Base-by-base conservation (phyloP, 2,113 vertebrate species). In the Tor tambroides region DNA sequence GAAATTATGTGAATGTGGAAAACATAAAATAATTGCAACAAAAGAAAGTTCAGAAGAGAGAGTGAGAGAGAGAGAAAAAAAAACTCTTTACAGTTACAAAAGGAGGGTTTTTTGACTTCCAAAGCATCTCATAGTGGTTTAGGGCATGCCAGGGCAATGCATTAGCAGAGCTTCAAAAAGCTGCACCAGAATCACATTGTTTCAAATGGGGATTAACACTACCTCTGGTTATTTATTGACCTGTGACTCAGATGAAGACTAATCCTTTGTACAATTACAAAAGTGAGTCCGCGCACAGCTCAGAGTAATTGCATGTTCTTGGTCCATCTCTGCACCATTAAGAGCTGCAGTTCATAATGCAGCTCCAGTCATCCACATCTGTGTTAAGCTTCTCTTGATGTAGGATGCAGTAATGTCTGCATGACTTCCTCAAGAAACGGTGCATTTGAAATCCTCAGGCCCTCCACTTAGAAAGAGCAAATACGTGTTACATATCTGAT, bases 241-340 rank as follows among this genome's bases (percentile, higher is more conserved):
- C 85, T 78, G 56, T 83, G 30, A 59, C 82, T 81, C 56, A 81
- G 84, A 78, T 77, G 85, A 32, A 63, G 1, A 7, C 43, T 90
- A 91, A 90, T 91, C 87, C 89, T 23, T 38, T 51, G 23, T 89
- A 80, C 87, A 63, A 87, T 88, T 87, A 79, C 28, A 54, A 84
- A 51, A 85, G 74, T 87, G 54, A 85, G 54, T 80, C 80, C 49
- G 28, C 12, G 56, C 65, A 85, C 67, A 85, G 84, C 87, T 77
- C 75, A 28, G 85, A 41, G 84, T 90, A 88, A 87, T 91, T 85
- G 69, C 46, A 82, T 83, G 80, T 83, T 51, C 63, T 67, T 71
- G 76, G 76, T 78, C 17, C 46, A 54, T 78, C 32, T 65, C 41
- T 59, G 43, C 63, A 69, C 63, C 63, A 69, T 28, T 23, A 69